phyloP scores from a whole-genome alignment of 2,113 vertebrate genomes.

The Hyperopisus bebe region DNA sequence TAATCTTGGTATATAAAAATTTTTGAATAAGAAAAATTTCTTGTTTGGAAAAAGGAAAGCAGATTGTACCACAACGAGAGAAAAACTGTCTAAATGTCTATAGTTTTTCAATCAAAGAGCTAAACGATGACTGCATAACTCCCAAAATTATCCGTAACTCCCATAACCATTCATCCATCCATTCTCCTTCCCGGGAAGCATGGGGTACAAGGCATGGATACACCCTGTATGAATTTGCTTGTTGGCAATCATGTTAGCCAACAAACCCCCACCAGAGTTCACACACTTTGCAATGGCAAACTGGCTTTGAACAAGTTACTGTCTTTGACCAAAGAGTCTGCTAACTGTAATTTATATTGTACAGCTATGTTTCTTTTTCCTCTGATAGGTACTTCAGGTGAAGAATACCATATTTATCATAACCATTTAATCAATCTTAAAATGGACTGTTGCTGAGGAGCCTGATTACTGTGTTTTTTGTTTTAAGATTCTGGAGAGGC shows the following conservation, averaged over 20 bases:
- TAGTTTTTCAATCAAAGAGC: background rate
- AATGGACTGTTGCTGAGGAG: background rate
- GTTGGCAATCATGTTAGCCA: background rate
- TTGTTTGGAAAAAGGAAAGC: background rate
- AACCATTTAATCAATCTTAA: background rate
- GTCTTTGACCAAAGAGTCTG: background rate
- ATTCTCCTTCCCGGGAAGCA: background rate
- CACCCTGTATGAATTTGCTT: background rate
- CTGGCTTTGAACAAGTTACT: background rate
- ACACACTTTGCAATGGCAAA: background rate
- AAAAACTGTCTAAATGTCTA: background rate
- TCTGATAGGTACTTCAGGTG: background rate
- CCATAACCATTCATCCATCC: background rate
- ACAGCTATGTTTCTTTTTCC: background rate
- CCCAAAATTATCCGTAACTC: background rate
- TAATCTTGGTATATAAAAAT: background rate
- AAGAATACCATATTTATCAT: background rate
- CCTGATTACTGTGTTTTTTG: background rate
- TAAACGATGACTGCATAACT: background rate
- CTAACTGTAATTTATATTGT: background rate
- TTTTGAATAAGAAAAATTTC: background rate
- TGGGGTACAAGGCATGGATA: background rate
- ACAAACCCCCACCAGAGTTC: background rate
- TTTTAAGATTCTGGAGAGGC: background rate
- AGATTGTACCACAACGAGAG: background rate